Evolutionary conservation across 2,113 vertebrate species (phyloP), one percentile per base, ranked within the genome.

Genomic region (Nycticorax nycticorax): DNA sequence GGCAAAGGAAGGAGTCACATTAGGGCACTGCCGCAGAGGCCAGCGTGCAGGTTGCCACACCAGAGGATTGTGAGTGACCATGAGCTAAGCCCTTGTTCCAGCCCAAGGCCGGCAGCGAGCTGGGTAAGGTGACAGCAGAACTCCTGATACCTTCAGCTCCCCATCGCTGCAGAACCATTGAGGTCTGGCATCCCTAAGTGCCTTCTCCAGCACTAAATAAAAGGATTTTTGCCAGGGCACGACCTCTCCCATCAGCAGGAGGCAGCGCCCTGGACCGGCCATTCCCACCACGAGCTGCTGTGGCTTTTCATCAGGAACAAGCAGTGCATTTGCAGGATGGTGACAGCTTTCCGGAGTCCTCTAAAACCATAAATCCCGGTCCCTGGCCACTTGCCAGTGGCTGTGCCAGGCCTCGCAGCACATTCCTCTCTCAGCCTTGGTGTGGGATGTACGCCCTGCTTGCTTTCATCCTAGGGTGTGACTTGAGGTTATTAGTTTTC

Each of bases 31-130:
- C 14, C 19, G 53, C 57, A 67, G 63, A 21, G 30, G 6, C 37
- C 56, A 27, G 24, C 0, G 0, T 68, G 60, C 2, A 14, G 48
- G 28, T 33, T 33, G 28, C 18, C 7, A 19, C 35, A 33, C 19
- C 60, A 43, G 39, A 16, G 28, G 21, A 10, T 12, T 52, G 30
- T 50, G 41, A 45, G 5, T 22, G 47, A n/a, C 52, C 11, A 7
- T 3, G 9, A 32, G 17, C 33, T 24, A 13, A 73, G 24, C 28
- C 28, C 41, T 48, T n/a, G 24, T 35, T 63, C 14, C 84, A 80
- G 47, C 68, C 47, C n/a, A 7, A 43, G 56, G 16, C n/a, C 32
- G 10, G 30, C 10, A 15, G 26, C 27, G 45, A 52, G 47, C 68
- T 64, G 43, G 6, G 12, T 56, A 6, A 52, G 56, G 50, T 27